Base-by-base conservation (phyloP, 2,888 invertebrate species). In the Brachylomia viminalis region DNA sequence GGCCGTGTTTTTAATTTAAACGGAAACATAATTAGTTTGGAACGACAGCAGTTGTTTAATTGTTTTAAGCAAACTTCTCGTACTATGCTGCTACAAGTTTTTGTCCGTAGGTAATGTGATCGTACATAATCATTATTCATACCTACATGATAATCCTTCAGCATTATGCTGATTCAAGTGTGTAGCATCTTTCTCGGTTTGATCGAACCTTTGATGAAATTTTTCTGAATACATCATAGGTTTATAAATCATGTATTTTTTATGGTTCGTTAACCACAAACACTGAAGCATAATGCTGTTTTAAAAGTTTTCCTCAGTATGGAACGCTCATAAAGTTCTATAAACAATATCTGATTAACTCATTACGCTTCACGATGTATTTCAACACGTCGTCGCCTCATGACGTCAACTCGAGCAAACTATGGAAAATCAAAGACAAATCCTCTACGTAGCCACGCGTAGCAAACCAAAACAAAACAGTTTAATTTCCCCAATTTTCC, bases 311-410 rank as follows among this genome's bases (percentile, higher is more conserved):
- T 68, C 65, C 56, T 75, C 56, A 27, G 74, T 33, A 72, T 47
- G 52, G 58, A 49, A 75, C 72, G 65, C 71, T 58, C 73, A 64
- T 82, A 80, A 75, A 87, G 79, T 87, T 79, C 79, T 72, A 83
- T 75, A 83, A 68, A 85, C 83, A 74, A 75, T 87, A 79, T 85
- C 87, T 86, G 86, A 72, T 85, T 83, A 81, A 77, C 68, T 87
- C 86, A 87, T 86, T 86, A 85, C 80, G 64, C 23, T 65, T 52
- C 77, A 72, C 77, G 67, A 66, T 76, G 69, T 85, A 74, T 85
- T 85, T 79, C 77, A 71, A 87, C 83, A 87, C 66, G 68, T 30
- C 33, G 33, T 82, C 61, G 69, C 54, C 47, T 66, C 42, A 42
- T 79, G 75, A 80, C 87, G 86, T 81, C 80, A 82, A 49, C 62